Base-by-base conservation (phyloP, 2,113 vertebrate species). In the Lates calcarifer region DNA sequence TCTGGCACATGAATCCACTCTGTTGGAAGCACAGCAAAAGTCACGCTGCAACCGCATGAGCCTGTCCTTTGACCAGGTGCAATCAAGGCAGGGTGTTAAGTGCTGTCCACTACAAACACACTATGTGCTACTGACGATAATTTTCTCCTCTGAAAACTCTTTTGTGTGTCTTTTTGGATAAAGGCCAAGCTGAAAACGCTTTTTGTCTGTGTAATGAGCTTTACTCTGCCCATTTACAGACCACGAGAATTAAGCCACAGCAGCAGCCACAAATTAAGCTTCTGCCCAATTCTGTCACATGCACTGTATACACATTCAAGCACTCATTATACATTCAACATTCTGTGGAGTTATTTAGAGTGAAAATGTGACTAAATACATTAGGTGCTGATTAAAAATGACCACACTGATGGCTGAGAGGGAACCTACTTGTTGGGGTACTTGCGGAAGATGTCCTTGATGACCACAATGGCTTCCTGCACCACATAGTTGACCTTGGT, bases 401-500 rank as follows among this genome's bases (percentile, higher is more conserved):
- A 22, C 4, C 1, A 35, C 37, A 24, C 3, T 33, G 17, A 41
- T 67, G 43, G 3, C 14, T 9, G 20, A 13, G 6, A 62, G 18
- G 0, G 33, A 56, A 95, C 97, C 0, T 93, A 99, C 98, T 99
- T 99, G 95, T 99, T 99, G 63, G 98, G 98, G 93, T 99, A 99
- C 89, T 99, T 99, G 93, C 98, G 97, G 92, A 99, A 99, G 91
- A 99, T 99, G 93, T 99, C 98, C 89, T 95, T 99, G 93, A 99
- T 99, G 84, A 99, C 98, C 0, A 99, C 98, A 0, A 99, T 99
- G 87, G 98, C 98, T 89, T 99, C 98, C 93, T 99, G 98, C 67
- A 99, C 98, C 90, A 99, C 98, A 0, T 99, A 99, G 94, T 99
- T 99, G 88, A 99, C 98, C 84, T 99, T 99, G 90, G 98, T 99